Evolutionary conservation across 1,140 invertebrate genomes (phyloP), one percentile per base, ranked within the genome.

Genomic region (Carcinoscorpius rotundicauda): DNA sequence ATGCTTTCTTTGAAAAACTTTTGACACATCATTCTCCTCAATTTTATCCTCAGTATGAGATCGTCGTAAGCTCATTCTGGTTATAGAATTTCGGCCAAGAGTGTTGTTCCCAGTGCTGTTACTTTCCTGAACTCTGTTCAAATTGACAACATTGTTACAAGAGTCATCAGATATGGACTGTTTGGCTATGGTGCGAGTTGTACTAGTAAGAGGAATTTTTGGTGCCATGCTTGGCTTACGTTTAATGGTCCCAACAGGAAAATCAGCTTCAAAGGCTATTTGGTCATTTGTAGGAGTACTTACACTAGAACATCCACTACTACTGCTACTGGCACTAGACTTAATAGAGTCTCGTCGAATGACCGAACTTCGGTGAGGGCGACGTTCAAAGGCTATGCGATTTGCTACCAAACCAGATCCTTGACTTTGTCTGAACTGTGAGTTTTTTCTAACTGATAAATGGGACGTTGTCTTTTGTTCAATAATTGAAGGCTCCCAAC

Each of bases 201-300:
- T 93, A 64, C 87, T 89, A 6, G 91, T 94, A 58, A 95, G 74
- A 0, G 91, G 91, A n/a, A 93, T 82, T 75, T 91, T 91, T 10
- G 72, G 71, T 11, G 69, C 64, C 51, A 68, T 64, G 51, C 64
- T 70, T 1, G 74, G 74, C 60, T 75, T 75, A n/a, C 75, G 66
- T 57, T 76, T 75, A 53, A 75, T 72, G 4, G 74, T 74, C 9
- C 72, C 72, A 59, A 77, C 73, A 3, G 79, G 79, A 74, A 86
- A 86, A 72, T 89, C 86, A 57, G 84, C 84, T 72, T 88, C 84
- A 72, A 88, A 89, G 53, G 66, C 69, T 49, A 71, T 60, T 50
- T 69, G 68, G 51, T 72, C 71, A 52, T 68, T 63, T 29, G 72
- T 68, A 51, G 63, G 66, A 56, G 66, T 70, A n/a, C 63, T 66